Evolutionary conservation across 2,113 vertebrate species (phyloP).

Genomic region (Mola mola): DNA sequence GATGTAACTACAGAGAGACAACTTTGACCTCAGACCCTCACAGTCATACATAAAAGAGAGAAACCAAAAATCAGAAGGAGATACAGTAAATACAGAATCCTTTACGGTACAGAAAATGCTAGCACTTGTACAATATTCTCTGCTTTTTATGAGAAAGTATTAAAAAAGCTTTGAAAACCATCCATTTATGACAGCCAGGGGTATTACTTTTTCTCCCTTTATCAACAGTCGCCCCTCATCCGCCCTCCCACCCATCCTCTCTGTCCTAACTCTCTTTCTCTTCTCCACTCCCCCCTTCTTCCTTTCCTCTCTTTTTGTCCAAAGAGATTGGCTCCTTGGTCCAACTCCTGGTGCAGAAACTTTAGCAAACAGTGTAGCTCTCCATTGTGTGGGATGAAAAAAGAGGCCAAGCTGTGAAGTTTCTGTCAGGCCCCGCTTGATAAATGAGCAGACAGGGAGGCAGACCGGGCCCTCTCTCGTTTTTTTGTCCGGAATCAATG

Average conservation of each 20-base stretch:
- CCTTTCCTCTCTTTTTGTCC: constrained; percentile 73
- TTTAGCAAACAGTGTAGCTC: constrained; percentile 95
- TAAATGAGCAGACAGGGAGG: constrained; percentile 99
- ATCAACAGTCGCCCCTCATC: constrained; percentile 51
- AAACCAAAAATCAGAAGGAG: neutral
- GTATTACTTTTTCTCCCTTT: constrained; percentile 43
- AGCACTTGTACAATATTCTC: neutral
- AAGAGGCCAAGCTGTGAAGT: constrained; percentile 92
- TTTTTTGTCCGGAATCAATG: constrained; percentile 99
- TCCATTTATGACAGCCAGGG: constrained; percentile 65
- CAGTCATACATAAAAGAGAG: neutral
- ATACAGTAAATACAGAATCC: neutral
- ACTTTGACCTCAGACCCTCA: neutral
- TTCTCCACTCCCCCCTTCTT: constrained; percentile 58
- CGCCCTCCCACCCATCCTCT: constrained; percentile 31
- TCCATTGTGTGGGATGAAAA: constrained; percentile 90
- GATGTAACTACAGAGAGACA: neutral
- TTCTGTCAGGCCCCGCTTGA: constrained; percentile 94
- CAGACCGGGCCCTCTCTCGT: constrained; percentile 88
- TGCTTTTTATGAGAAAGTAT: constrained; percentile 14
- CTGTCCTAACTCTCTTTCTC: constrained; percentile 57
- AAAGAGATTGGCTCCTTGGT: constrained; percentile 83
- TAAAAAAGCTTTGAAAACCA: constrained; percentile 43
- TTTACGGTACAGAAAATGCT: neutral
- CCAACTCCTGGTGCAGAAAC: constrained; percentile 93